Conservation (phyloP, 2,797 vertebrate species). For the Sciurus carolinensis region DNA sequence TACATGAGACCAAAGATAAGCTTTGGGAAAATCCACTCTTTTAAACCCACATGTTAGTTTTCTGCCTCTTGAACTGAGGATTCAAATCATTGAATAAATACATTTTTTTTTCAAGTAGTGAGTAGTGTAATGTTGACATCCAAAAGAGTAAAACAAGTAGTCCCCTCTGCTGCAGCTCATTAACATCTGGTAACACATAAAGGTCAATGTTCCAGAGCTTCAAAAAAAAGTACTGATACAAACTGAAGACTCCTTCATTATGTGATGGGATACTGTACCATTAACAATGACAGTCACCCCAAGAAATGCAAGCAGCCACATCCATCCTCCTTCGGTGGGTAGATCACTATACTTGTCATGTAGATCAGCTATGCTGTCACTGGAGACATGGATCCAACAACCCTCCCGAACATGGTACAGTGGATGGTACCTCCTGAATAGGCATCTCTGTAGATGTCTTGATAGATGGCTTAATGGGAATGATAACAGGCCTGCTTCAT, state of each 20-base stretch:
- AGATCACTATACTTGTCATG: constrained; percentile 90
- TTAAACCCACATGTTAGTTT: neutral
- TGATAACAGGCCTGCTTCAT: constrained; percentile 94
- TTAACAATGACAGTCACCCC: constrained; percentile 54
- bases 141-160: constrained; percentile 62
- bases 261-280: neutral
- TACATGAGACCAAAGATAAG: neutral
- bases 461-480: constrained; percentile 95
- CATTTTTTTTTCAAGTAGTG: neutral
- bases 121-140: constrained; percentile 79
- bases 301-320: neutral
- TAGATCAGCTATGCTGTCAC: constrained; percentile 92
- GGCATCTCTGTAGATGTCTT: constrained; percentile 95
- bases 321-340: constrained; percentile 22
- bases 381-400: constrained; percentile 94
- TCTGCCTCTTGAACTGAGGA: neutral
- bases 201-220: constrained; percentile 40
- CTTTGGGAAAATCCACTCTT: neutral
- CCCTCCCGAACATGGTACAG: constrained; percentile 94
- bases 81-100: neutral
- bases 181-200: constrained; percentile 21
- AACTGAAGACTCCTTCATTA: neutral
- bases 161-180: constrained; percentile 44
- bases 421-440: constrained; percentile 96
- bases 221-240: constrained; percentile 33